These are phyloP conservation scores for Mesocentrotus franciscanus DNA, from an alignment of 53 echinoderm and acorn worm species.

Conservation along the genomic window DNA sequence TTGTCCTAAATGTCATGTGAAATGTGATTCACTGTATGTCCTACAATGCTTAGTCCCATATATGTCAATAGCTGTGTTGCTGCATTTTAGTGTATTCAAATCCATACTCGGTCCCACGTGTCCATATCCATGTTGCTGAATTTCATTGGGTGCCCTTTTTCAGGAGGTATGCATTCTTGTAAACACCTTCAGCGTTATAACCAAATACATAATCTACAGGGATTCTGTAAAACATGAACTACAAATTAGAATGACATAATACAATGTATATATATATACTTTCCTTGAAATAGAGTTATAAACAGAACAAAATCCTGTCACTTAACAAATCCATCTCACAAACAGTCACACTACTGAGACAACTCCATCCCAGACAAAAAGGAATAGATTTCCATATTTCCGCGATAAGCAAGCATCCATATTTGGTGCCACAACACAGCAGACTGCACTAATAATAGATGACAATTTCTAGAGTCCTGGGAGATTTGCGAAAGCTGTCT, in stretches of 20 bases:
- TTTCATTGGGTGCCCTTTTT: no score
- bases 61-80: neutral
- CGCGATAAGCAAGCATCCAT: neutral
- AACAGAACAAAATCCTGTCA: neutral
- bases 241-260: no score
- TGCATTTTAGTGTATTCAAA: neutral
- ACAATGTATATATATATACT: neutral
- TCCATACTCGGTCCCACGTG: neutral
- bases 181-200: no score
- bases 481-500: neutral
- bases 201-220: no score
- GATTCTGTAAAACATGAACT: no score
- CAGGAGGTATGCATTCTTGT: no score
- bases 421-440: neutral
- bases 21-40: no score
- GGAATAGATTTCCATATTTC: slow-evolving; percentile 24
- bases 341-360: neutral
- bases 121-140: neutral
- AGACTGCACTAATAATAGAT: slow-evolving; percentile 11
- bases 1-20: no score
- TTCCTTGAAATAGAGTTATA: neutral
- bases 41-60: neutral
- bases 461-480: neutral
- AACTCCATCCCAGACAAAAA: neutral
- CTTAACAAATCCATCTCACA: neutral